Evolutionary conservation across 2,797 vertebrate genomes (phyloP).

Genomic region (Anableps anableps): DNA sequence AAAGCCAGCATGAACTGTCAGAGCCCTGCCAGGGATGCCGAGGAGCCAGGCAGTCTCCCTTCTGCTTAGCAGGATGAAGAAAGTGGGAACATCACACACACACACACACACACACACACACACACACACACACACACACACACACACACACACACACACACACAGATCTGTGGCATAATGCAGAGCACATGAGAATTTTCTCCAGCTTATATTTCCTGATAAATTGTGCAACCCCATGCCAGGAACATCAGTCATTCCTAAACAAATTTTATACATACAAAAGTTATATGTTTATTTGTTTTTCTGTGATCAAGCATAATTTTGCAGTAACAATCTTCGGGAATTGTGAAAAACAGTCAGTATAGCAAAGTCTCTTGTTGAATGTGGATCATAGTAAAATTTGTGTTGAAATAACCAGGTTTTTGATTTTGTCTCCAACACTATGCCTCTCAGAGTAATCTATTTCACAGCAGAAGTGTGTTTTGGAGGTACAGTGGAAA

Average conservation of each 20-base stretch:
- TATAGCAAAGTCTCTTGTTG: neutral
- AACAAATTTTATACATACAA: neutral
- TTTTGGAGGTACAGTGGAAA: neutral
- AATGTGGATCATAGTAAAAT: neutral
- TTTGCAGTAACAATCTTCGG: neutral
- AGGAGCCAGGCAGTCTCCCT: conserved; percentile 39
- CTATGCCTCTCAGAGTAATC: neutral
- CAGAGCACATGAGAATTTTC: neutral
- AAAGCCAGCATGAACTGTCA: conserved; percentile 56
- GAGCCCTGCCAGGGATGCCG: conserved; percentile 48
- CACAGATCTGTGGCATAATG: conserved; percentile 12
- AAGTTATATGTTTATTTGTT: neutral
- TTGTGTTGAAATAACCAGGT: neutral
- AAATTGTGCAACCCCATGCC: neutral
- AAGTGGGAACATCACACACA: conserved; percentile 36
- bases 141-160: conserved; percentile 8
- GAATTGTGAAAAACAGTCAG: neutral
- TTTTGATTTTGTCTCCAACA: neutral
- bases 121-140: conserved; percentile 11
- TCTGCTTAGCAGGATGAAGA: conserved; percentile 44
- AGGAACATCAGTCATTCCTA: neutral
- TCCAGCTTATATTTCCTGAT: neutral
- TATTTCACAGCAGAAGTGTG: neutral
- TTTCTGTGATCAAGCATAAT: neutral
- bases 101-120: conserved; percentile 12